Base-by-base conservation (phyloP, 2,797 vertebrate genomes). In the Echeneis naucrates region DNA sequence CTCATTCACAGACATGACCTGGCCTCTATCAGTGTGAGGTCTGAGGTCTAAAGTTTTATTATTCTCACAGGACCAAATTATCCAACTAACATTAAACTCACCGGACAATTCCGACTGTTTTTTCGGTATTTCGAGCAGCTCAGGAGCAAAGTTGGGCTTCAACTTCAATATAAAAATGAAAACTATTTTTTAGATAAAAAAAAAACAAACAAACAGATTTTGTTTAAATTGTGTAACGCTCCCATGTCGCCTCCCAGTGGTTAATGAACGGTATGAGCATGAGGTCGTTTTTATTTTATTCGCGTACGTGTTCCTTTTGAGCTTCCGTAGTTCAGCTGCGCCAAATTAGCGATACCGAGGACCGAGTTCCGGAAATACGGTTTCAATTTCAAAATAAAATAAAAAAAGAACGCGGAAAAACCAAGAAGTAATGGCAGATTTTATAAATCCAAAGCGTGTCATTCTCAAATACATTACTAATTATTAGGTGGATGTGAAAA, bases 171-270 rank as follows among this genome's bases (percentile, higher is more conserved):
- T 9, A 45, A 9, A 52, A 50, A 27, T 24, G 6, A 16, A 11
- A n/a, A n/a, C n/a, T n/a, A n/a, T n/a, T n/a, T n/a, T n/a, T n/a
- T n/a, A n/a, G n/a, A n/a, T n/a, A n/a, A n/a, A n/a, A n/a, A n/a
- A n/a, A n/a, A n/a, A n/a, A n/a, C n/a, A n/a, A n/a, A 6, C 0
- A 33, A 52, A 13, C 7, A 52, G 35, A 1, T 42, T 37, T 53
- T 8, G 8, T 37, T 48, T 5, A 9, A 65, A 11, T 27, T 2
- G 17, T 4, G 8, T 14, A 33, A 14, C n/a, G 19, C 5, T 23
- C 52, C 4, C 66, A 14, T 78, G 71, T 81, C 68, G 50, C 72
- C 77, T 8, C 75, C 72, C n/a, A 74, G 76, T 38, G 73, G 65
- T 55, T 1, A 1, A 13, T 32, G 27, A 35, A 0, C 6, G 13